Conservation (phyloP, 35 echinoderm and acorn worm genomes). For the Eucidaris tribuloides region DNA sequence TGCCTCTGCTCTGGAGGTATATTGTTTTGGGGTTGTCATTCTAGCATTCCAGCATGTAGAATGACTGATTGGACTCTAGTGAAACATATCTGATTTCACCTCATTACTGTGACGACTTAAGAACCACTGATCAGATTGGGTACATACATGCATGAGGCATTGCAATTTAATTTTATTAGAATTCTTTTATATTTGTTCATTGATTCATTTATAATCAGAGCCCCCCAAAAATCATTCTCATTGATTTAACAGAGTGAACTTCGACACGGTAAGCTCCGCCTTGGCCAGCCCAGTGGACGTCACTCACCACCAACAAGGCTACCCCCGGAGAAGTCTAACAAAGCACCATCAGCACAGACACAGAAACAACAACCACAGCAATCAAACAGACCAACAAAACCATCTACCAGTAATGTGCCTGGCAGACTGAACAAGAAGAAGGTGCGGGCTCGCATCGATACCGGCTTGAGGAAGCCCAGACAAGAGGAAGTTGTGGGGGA, state of each 20-base stretch:
- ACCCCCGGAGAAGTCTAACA: conserved; percentile 12
- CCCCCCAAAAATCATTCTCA: too few relatives aligned
- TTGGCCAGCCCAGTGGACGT: neutral
- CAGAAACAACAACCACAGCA: neutral
- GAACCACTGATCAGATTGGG: too few relatives aligned
- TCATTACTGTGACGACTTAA: too few relatives aligned
- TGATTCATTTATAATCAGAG: too few relatives aligned
- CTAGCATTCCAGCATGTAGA: too few relatives aligned
- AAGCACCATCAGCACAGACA: neutral
- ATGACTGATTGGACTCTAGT: too few relatives aligned
- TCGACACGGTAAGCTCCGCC: neutral
- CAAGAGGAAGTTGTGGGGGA: conserved; percentile 10
- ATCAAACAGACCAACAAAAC: conserved; percentile 1
- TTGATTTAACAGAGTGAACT: conserved; percentile 17
- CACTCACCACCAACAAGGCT: conserved; percentile 42
- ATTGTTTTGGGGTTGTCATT: too few relatives aligned
- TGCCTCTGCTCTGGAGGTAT: too few relatives aligned
- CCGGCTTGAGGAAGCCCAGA: conserved; percentile 59
- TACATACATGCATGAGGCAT: too few relatives aligned
- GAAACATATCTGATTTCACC: too few relatives aligned
- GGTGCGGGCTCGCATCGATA: conserved; percentile 74
- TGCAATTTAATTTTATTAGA: too few relatives aligned
- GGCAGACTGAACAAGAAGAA: conserved; percentile 47
- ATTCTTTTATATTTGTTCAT: too few relatives aligned
- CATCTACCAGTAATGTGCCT: neutral